Evolutionary conservation across 2,113 vertebrate species (phyloP), one percentile per base, ranked within the genome.

Genomic region (Seriola quinqueradiata): DNA sequence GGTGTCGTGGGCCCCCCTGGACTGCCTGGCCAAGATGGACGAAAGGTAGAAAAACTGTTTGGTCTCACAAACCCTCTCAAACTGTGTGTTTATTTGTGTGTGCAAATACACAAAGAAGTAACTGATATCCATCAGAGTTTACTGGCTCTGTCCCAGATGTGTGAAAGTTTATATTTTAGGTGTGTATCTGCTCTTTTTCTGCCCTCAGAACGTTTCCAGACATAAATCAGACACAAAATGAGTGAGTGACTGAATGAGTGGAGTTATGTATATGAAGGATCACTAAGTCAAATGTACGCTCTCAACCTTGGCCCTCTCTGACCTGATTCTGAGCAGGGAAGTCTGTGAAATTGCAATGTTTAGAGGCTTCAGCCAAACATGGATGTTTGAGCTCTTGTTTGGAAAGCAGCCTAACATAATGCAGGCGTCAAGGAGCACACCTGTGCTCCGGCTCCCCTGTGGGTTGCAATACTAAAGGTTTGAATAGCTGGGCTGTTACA

Each of bases 1-100:
- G 98, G 97, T 75, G 93, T 95, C 50, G 82, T 93, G 58, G 97
- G 97, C 32, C 91, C 96, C 50, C 89, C 93, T 23, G 98, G 98
- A 82, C 88, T 94, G 82, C 92, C 93, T 75, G 97, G 98, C 74
- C 96, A 97, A 77, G 70, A 82, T 60, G 97, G 98, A 93, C 95
- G 96, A 86, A 98, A 97, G 96, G 98, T 99, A 96, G 48, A 80
- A 63, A 52, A 71, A 34, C 66, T 2, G 8, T 70, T 75, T 61
- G 17, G 19, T 32, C 40, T 61, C 16, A 71, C 17, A 73, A 60
- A n/a, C 21, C 8, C 38, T 38, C 38, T 60, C 1, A 74, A 57
- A 28, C 42, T 21, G 38, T 72, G 52, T 82, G 21, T 84, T 25
- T 57, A 52, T 79, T 42, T 89, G 61, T 55, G 57, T 59, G 38